A percentile compares a stretch with the other conserved stretches of the same genome.
Conservation (phyloP, 2,797 vertebrate species). For the Pipistrellus pygmaeus region DNA sequence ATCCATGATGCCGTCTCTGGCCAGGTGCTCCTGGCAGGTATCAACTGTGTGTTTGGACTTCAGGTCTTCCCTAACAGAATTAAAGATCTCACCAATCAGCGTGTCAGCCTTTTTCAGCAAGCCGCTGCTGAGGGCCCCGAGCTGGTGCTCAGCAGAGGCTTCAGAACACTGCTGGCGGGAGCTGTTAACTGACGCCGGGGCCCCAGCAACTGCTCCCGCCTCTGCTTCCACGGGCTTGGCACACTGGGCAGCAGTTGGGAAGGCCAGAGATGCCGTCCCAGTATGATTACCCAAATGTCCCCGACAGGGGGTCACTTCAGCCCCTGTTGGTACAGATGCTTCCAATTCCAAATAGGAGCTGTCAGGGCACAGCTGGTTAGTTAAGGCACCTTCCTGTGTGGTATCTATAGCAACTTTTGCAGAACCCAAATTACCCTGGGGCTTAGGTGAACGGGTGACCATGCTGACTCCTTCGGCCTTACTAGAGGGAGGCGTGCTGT, state of each 20-base stretch:
- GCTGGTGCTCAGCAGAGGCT: conserved; percentile 58
- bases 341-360: conserved; percentile 56
- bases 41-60: conserved; percentile 74
- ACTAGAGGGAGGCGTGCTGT: not conserved
- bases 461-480: conserved; percentile 17
- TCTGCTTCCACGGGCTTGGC: conserved; percentile 48
- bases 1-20: conserved; percentile 76
- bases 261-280: conserved; percentile 1
- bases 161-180: conserved; percentile 75
- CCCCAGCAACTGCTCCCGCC: conserved; percentile 72
- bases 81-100: conserved; percentile 83
- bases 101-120: conserved; percentile 84
- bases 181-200: conserved; percentile 74
- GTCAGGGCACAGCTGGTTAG: conserved; percentile 4
- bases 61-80: conserved; percentile 85
- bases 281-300: conserved; percentile 4
- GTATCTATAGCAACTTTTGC: not conserved
- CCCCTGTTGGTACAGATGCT: conserved; percentile 28
- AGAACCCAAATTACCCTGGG: conserved; percentile 26
- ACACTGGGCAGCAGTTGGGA: not conserved
- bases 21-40: conserved; percentile 69
- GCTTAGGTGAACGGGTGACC: not conserved
- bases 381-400: not conserved
- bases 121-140: conserved; percentile 69
- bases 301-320: not conserved